Conservation (phyloP, 2,797 vertebrate species). For the Mus minutoides region DNA sequence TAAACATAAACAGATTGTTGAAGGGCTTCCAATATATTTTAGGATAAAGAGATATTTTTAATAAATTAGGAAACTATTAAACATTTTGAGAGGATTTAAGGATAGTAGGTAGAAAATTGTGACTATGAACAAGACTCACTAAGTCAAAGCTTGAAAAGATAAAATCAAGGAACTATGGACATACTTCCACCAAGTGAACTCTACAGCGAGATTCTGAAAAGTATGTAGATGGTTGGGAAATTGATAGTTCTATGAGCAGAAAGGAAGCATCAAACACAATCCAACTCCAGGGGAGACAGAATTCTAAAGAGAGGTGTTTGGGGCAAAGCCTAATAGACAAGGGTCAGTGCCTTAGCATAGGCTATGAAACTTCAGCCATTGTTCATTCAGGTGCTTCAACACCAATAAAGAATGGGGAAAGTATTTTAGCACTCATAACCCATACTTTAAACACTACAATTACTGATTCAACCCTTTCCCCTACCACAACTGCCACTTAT, state of each 20-base stretch:
- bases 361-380: not conserved
- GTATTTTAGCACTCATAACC: not conserved
- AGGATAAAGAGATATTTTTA: not conserved
- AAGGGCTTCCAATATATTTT: not conserved
- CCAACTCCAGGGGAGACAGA: not conserved
- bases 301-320: not conserved
- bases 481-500: not conserved
- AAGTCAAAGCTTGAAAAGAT: not conserved
- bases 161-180: not conserved
- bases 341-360: too few species aligned
- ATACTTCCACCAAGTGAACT: not conserved
- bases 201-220: not conserved
- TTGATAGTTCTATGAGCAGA: not conserved
- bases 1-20: not conserved
- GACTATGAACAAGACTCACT: not conserved
- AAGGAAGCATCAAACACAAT: not conserved
- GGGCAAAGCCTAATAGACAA: not conserved
- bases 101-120: not conserved
- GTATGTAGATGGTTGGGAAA: not conserved
- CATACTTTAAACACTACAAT: too few species aligned
- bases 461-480: not conserved
- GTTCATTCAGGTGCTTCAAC: not conserved
- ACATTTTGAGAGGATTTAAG: not conserved
- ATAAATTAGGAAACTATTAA: not conserved
- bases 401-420: too few species aligned